Base-by-base conservation (phyloP, 2,113 vertebrate genomes). In the Zapornia atra region DNA sequence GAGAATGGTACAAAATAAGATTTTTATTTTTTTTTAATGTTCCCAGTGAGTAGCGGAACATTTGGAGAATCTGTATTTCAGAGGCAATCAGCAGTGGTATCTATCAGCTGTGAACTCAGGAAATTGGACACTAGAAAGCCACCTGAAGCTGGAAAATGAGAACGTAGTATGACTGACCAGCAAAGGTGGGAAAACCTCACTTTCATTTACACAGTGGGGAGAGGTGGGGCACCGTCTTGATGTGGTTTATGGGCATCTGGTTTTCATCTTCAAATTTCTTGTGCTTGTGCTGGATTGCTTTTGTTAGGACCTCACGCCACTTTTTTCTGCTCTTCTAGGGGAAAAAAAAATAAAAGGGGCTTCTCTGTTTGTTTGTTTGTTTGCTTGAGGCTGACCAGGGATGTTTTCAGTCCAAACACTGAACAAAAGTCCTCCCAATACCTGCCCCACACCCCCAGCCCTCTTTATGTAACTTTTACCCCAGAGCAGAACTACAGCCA, bases 381-480 rank as follows among this genome's bases (percentile, higher is more conserved):
- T 94, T 87, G 22, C 82, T 94, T 88, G 66, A 80, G 16, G 19
- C 44, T 82, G 71, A 79, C 29, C 22, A 46, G 40, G 14, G 40
- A 54, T 66, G 24, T 88, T 95, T 95, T 80, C 66, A 88, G 34
- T 77, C 50, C 66, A 85, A 85, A 88, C 9, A 50, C 28, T 50
- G 53, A 85, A 89, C 16, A 78, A 24, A 85, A 66, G 5, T 57
- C 4, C 6, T 61, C 71, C 86, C 59, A 36, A 83, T 57, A 83
- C 7, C 42, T 63, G 28, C 9, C 10, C 19, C 24, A 40, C 29
- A 65, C 14, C 28, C 54, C 8, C 12, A 73, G 9, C 8, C 12
- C 21, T 70, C 57, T 87, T 82, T 88, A 44, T 77, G 59, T 73
- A 86, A 92, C 38, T 83, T 83, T 90, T 57, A 93, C n/a, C 88